Evolutionary conservation across 2,797 vertebrate genomes (phyloP), one percentile per base, ranked within the genome.

Genomic region (Oryzias dopingdopingensis): DNA sequence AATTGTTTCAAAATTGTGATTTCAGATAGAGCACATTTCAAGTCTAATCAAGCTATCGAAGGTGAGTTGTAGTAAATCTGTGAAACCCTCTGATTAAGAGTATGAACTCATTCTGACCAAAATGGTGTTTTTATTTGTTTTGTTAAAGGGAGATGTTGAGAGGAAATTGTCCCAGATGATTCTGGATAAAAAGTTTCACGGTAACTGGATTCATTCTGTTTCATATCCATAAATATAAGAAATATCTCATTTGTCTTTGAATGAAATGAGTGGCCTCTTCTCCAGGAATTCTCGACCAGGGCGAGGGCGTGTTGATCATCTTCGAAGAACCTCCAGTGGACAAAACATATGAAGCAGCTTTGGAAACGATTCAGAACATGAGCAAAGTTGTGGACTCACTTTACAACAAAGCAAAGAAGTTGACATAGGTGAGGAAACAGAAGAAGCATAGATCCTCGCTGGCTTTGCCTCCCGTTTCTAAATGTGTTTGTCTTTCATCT

Each of bases 391-490:
- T 99, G 93, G 97, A 99, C 91, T 98, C 97, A 10, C 96, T 99
- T 89, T 99, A 99, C 95, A 99, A 97, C 95, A 99, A 99, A 95
- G 97, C 97, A 86, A 99, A 99, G 93, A 99, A 98, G 85, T 88
- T 99, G 65, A 99, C 97, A 97, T 99, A 99, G 96, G 96, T 98
- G 67, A 72, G 61, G 32, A 44, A 3, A 20, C 1, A 8, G 12
- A 2, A 10, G 14, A 22, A 14, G 1, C 1, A 1, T 0, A 3
- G 4, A 20, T 45, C 20, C 0, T 0, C 42, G 6, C 15, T 40
- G n/a, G 6, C 1, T 16, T 44, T 4, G 22, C 1, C 4, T 40
- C 5, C 24, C 1, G 4, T 4, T 7, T 40, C n/a, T 69, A 14
- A 73, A 24, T 15, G 3, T 18, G 7, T 26, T n/a, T 62, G 1